These are phyloP conservation scores for Falco novaeseelandiae DNA, from an alignment of 2,797 vertebrate species.

Conservation along the genomic window DNA sequence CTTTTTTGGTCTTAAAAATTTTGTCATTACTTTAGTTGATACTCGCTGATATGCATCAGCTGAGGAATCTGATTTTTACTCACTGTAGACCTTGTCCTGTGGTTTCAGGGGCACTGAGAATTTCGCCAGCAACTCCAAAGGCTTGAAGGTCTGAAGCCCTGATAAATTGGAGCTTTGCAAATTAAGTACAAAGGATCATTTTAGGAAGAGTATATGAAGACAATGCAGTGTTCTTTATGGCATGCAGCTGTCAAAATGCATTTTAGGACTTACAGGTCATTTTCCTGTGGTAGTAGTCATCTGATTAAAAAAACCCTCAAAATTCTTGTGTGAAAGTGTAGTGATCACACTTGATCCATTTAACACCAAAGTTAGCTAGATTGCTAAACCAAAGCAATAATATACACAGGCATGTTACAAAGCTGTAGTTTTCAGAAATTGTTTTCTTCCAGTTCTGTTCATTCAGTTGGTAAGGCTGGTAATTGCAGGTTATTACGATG, in stretches of 20 bases:
- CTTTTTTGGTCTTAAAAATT: not conserved
- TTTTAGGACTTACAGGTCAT: not conserved
- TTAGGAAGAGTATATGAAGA: not conserved
- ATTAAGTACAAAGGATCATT: not conserved
- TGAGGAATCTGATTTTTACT: not conserved
- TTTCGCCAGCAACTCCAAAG: not conserved
- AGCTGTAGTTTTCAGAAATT: not conserved
- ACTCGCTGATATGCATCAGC: not conserved
- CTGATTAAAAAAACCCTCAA: not conserved
- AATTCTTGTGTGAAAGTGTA: not conserved
- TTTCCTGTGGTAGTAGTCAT: not conserved
- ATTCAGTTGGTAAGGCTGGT: not conserved
- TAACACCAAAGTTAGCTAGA: not conserved
- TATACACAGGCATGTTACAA: not conserved
- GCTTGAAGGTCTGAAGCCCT: not conserved
- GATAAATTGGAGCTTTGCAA: not conserved
- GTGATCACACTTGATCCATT: not conserved
- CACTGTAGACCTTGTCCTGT: not conserved
- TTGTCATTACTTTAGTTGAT: not conserved
- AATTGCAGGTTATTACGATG: not conserved
- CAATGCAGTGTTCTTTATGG: not conserved
- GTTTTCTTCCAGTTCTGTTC: not conserved
- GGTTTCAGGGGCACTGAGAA: not conserved
- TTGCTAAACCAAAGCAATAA: not conserved
- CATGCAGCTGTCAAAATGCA: not conserved